phyloP scores from a whole-genome alignment of 2,797 vertebrate species.

The Brachyrhaphis roseni region DNA sequence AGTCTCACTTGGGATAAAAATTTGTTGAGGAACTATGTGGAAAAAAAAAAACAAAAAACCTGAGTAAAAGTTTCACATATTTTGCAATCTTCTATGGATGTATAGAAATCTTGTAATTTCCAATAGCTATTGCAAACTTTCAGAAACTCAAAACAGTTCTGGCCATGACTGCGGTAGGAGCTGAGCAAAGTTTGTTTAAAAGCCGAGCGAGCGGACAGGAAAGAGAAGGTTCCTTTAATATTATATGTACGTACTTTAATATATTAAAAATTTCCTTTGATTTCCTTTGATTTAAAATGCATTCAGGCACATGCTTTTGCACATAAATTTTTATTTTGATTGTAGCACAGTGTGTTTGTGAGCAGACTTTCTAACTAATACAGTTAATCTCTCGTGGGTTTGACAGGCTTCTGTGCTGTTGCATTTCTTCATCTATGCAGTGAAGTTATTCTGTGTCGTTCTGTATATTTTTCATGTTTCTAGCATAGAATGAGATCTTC shows the following conservation, averaged over 20 bases:
- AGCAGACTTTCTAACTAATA: no score
- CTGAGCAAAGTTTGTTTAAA: not conserved
- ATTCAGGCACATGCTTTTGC: not conserved
- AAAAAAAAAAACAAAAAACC: not conserved
- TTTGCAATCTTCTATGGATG: not conserved
- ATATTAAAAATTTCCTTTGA: not conserved
- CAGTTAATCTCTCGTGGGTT: no score
- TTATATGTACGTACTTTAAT: not conserved
- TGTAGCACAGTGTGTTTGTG: no score
- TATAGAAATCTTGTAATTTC: not conserved
- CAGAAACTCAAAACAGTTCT: not conserved
- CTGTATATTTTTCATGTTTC: not conserved
- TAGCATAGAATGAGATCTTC: not conserved
- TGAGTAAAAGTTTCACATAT: not conserved
- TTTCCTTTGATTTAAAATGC: not conserved
- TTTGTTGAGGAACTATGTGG: not conserved
- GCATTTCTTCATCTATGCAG: not conserved
- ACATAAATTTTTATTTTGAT: not conserved
- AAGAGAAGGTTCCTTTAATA: not conserved
- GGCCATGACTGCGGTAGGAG: not conserved
- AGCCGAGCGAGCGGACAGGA: not conserved
- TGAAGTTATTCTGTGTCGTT: not conserved
- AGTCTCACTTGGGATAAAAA: not conserved
- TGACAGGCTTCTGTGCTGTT: no score
- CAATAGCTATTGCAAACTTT: not conserved